phyloP scores from a whole-genome alignment of 2,888 invertebrate species.

The Tanypteryx hageni region DNA sequence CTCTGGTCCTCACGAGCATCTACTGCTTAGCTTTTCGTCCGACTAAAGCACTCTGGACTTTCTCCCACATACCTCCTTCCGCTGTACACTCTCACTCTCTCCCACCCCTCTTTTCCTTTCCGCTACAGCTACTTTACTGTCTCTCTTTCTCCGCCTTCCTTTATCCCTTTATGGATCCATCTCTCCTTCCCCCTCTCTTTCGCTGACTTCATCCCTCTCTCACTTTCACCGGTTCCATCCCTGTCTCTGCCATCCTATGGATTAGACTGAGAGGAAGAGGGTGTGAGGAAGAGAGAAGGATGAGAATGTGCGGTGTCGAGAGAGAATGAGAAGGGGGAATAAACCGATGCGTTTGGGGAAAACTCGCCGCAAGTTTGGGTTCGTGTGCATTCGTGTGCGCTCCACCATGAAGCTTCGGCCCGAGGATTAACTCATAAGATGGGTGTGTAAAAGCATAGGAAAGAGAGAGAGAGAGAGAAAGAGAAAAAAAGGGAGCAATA shows the following conservation, averaged over 20 bases:
- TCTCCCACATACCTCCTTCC: no score
- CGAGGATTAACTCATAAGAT: neutral
- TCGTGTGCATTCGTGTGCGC: neutral
- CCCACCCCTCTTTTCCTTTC: no score
- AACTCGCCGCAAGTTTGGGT: conserved; percentile 3
- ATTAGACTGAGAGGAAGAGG: neutral
- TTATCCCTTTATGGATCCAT: neutral
- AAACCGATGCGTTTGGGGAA: neutral
- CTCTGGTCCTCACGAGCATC: neutral
- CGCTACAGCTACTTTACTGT: no score
- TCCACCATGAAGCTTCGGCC: neutral
- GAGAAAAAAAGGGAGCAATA: no score
- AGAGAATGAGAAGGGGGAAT: neutral
- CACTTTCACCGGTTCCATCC: neutral
- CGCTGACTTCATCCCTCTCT: neutral
- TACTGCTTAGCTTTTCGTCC: no score
- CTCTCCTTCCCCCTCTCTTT: neutral
- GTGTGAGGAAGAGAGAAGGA: neutral
- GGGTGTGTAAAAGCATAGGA: neutral
- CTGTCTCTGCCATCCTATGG: neutral
- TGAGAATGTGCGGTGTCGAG: neutral
- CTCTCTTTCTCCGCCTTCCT: neutral
- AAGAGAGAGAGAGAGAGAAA: neutral
- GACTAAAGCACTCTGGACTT: no score
- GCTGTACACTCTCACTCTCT: no score